Percentiles rank a stretch among this genome's conserved stretches.
Conservation (phyloP, 2,888 invertebrate species). For the Heliconius hortense region DNA sequence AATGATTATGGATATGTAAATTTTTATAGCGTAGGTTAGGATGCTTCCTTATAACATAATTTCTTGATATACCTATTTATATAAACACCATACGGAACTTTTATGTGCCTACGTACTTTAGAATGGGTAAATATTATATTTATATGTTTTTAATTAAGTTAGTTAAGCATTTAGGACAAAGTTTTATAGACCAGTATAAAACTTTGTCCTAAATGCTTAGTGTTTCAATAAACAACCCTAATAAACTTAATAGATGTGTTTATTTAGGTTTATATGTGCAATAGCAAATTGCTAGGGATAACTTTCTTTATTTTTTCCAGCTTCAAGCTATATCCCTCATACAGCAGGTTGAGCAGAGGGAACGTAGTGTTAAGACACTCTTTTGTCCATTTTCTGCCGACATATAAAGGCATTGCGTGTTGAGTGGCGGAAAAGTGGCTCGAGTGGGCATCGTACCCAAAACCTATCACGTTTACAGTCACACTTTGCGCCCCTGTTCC, state of each 20-base stretch:
- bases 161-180: background rate
- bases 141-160: too few relatives aligned
- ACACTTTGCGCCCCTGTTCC: too few relatives aligned
- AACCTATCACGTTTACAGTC: too few relatives aligned
- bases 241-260: background rate
- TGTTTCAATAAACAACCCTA: background rate
- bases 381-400: too few relatives aligned
- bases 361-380: too few relatives aligned
- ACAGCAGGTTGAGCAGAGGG: too few relatives aligned
- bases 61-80: background rate
- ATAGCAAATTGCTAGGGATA: background rate
- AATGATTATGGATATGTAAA: slow-evolving; percentile 2
- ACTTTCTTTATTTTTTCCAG: background rate
- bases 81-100: background rate
- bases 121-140: background rate
- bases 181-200: background rate
- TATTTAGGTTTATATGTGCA: background rate
- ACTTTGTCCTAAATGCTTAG: too few relatives aligned
- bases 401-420: too few relatives aligned
- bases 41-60: slow-evolving; percentile 5
- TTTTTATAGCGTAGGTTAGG: background rate
- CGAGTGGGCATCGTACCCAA: too few relatives aligned
- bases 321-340: too few relatives aligned
- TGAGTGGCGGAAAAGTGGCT: too few relatives aligned
- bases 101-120: background rate